Base-by-base conservation (phyloP, 1,140 invertebrate species). In the Bombus impatiens region DNA sequence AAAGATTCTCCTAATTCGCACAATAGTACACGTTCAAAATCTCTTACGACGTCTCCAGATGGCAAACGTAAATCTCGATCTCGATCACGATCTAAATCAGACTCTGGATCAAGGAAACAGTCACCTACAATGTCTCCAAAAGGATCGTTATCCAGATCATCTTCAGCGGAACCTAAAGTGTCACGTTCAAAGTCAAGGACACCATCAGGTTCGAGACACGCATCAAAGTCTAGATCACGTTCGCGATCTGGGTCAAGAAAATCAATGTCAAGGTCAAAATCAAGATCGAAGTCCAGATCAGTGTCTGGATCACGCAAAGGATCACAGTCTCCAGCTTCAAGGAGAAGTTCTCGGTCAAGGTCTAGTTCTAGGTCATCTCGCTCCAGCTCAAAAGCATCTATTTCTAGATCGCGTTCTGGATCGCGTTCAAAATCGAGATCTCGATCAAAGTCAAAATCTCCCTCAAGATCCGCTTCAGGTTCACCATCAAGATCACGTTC, bases 391-490 rank as follows among this genome's bases (percentile, higher is more conserved):
- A 89, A 86, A 67, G 77, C 84, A n/a, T 93, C 91, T 40, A 70
- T 82, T 71, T 89, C 88, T 13, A 47, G 83, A n/a, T 88, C 88
- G 18, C 83, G 53, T 47, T 95, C 95, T 3, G 82, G 91, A 71
- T 92, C 95, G 77, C 90, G 93, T 2, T 95, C 95, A 1, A 88
- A 93, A 18, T 90, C 86, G 13, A 74, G 70, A n/a, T 89, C 88
- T 4, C 74, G 32, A 25, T 70, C 68, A 10, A 70, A 82, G 87
- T 93, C 93, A 1, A 76, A 71, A 28, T 89, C 88, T 5, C 65
- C 42, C 1, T 90, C 89, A 53, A 82, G 70, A 65, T 87, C 87
- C 0, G 37, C 44, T 12, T 89, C 85, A 12, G 70, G 44, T 28
- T 89, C 93, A 0, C 76, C 67, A 8, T 89, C 88, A 13, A 57